Evolutionary conservation across 2,888 invertebrate genomes (phyloP), one percentile per base, ranked within the genome.

Genomic region (Drosophila colorata): DNA sequence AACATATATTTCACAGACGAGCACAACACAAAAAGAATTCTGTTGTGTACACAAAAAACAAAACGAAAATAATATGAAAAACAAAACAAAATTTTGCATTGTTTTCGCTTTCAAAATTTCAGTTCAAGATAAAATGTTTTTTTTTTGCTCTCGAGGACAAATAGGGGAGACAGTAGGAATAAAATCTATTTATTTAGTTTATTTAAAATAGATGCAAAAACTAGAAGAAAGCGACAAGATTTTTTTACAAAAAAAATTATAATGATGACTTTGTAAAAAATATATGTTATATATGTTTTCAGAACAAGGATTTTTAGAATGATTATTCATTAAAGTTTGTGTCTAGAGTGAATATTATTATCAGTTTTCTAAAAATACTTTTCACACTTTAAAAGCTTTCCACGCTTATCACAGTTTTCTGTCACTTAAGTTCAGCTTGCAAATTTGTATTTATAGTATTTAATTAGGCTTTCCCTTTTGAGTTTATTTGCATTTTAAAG

Each of bases 81-180:
- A 43, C n/a, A 58, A 55, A 41, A 40, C 7, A 9, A 43, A 43
- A 60, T 33, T 69, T 33, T 14, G 51, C 69, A 43, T 55, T 65
- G 52, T 49, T 52, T 65, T 76, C 41, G 38, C 37, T 69, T 78
- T 74, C 9, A n/a, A 43, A 61, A 61, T 59, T 35, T 31, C 23
- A 23, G 16, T 14, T 67, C 13, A 46, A 51, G 18, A n/a, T 25
- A 13, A n/a, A 35, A 37, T 28, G 9, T 28, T 9, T 41, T 25
- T 56, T 40, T 14, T 52, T 51, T 31, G 41, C 14, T 33, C 40
- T 68, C 14, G 5, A 33, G 25, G 33, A 5, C 20, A 31, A 20
- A 31, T 52, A n/a, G 52, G 2, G n/a, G 4, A 52, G 18, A 49
- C 28, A 28, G 9, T 28, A 28, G 9, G 28, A 28, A 28, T 8